Evolutionary conservation across 2,888 invertebrate species (phyloP).

Genomic region (Caenorhabditis drosophilae): DNA sequence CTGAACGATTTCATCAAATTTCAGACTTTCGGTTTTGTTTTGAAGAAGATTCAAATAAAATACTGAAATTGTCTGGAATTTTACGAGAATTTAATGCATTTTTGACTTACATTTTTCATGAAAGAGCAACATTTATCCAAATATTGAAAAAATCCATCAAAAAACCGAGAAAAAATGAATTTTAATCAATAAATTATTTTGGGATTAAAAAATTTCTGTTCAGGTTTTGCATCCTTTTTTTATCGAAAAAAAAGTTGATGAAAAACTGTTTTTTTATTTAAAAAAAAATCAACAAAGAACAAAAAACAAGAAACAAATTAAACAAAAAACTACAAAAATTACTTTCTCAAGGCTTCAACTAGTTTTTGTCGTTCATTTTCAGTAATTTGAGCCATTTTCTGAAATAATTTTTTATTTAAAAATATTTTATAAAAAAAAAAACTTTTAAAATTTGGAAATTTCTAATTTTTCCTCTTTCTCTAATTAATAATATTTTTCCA

Average conservation of each 20-base stretch:
- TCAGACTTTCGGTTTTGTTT: neutral
- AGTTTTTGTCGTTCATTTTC: constrained; percentile 11
- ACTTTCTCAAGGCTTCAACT: constrained; percentile 15
- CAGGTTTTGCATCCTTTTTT: neutral
- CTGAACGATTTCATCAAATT: neutral
- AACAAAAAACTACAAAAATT: constrained; percentile 1
- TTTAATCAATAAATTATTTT: neutral
- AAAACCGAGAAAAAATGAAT: neutral
- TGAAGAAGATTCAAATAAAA: neutral
- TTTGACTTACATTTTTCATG: neutral
- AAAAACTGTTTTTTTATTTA: neutral
- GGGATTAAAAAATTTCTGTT: neutral
- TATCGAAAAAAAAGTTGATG: neutral
- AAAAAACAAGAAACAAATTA: constrained; percentile 7
- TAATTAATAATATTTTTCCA: constrained; percentile 8
- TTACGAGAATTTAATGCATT: neutral
- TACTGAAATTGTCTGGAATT: neutral
- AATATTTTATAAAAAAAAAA: neutral
- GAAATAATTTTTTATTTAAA: constrained; percentile 1
- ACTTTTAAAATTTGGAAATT: constrained; percentile 14
- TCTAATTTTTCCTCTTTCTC: constrained; percentile 12
- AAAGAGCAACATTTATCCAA: no score
- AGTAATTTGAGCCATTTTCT: constrained; percentile 27
- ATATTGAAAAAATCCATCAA: no score
- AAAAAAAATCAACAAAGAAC: neutral